A percentile compares a stretch with the other conserved stretches of the same genome.
Evolutionary conservation across 2,113 vertebrate genomes (phyloP).

Genomic region (Actenoides lindsayi): DNA sequence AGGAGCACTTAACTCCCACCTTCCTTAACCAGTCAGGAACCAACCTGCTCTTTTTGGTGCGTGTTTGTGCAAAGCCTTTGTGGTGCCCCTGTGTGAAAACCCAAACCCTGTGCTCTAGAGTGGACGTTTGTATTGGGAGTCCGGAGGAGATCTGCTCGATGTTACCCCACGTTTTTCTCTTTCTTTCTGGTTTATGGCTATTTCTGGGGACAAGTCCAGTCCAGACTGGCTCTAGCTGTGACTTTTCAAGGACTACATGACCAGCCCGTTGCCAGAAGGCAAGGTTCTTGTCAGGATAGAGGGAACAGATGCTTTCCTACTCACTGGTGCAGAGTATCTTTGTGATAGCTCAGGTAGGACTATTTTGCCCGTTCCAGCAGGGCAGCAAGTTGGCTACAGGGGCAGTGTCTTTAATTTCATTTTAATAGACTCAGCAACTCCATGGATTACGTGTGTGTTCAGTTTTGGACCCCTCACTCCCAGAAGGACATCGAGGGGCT

Average conservation of each 20-base stretch:
- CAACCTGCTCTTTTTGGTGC: background rate
- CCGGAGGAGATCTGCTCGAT: fast-evolving
- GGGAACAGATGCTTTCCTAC: background rate
- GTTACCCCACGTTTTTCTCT: fast-evolving
- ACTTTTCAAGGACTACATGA: background rate
- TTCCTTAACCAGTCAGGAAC: background rate
- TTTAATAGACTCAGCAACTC: background rate
- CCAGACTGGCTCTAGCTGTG: background rate
- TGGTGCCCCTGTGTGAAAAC: fast-evolving
- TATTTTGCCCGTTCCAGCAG: background rate
- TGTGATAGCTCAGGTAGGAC: background rate
- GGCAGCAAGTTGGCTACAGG: background rate
- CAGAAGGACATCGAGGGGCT: background rate
- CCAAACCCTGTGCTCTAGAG: fast-evolving
- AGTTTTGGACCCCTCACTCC: background rate
- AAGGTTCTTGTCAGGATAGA: background rate
- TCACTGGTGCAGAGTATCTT: background rate
- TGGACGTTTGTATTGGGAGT: fast-evolving
- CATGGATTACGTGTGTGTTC: background rate
- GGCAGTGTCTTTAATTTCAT: background rate
- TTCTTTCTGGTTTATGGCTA: background rate
- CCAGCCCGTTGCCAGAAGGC: background rate
- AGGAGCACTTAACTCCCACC: background rate
- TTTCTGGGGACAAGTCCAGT: background rate
- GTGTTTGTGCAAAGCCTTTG: fast-evolving